Conservation (phyloP, 2,113 vertebrate species). For the Sylvia atricapilla region DNA sequence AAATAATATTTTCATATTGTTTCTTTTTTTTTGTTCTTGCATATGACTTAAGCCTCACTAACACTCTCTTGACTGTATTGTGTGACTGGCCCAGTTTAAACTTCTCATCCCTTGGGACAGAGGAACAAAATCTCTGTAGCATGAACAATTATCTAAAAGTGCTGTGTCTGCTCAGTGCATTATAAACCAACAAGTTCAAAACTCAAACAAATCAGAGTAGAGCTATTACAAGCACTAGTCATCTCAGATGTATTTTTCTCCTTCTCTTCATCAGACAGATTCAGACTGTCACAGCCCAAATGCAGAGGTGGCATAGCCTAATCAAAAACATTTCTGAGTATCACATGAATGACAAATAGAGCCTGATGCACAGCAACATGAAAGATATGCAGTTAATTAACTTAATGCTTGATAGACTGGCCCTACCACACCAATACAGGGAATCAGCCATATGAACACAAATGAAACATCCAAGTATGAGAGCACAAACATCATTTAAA, state of each 20-base stretch:
- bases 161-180: background rate
- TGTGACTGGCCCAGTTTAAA: background rate
- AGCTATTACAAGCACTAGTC: background rate
- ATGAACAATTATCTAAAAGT: background rate
- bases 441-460: background rate
- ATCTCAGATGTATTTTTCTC: background rate
- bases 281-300: background rate
- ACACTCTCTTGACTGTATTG: background rate
- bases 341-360: background rate
- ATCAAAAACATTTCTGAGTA: background rate
- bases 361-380: background rate
- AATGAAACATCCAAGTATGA: background rate
- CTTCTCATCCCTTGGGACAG: background rate
- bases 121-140: background rate
- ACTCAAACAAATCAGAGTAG: background rate
- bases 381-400: background rate
- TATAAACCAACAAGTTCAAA: background rate
- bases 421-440: background rate
- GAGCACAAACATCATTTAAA: background rate
- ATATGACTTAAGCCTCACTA: fast-evolving
- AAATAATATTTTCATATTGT: background rate
- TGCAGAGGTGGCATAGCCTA: background rate
- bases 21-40: background rate
- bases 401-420: background rate
- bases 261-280: background rate